Base-by-base conservation (phyloP, 2,888 invertebrate genomes). In the Netelia fuscicornis region DNA sequence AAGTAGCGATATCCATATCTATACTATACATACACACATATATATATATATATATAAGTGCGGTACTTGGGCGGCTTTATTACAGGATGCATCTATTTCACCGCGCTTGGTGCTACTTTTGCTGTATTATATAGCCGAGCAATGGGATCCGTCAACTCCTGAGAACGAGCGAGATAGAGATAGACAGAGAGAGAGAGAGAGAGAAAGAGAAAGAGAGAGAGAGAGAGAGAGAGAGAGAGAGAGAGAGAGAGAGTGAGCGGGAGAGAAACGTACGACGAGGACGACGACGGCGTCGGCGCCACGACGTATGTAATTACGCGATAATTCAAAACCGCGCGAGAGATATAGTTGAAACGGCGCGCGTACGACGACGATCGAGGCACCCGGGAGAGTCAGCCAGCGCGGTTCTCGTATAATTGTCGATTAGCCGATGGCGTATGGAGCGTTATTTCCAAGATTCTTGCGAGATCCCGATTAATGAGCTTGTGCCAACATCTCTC, bases 11-110 rank as follows among this genome's bases (percentile, higher is more conserved):
- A 56, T 11, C 37, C 2, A 62, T 13, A 42, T 20, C 20, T 60
- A 56, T 20, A 67, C 20, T 60, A 56, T 20, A 67, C 8, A n/a
- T 68, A 42, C 25, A 48, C 10, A 72, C 42, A 54, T 8, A 58
- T 11, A 23, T 67, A 42, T 56, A 54, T 8, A 58, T 11, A 23
- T 67, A 42, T 23, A 62, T 25, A 75, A 64, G 62, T 52, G 62
- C 25, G 58, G 56, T n/a, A 44, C 44, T 76, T 42, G 56, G 23
- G 76, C 72, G 80, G 84, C 77, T 88, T 91, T 90, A 91, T 89
- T 90, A 88, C 91, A 91, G 90, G 91, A 91, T 89, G 89, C 90
- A 88, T 90, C 87, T 89, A 87, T 90, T 91, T 89, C 88, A 86
- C 87, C 85, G 87, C 79, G 81, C 25, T 77, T 68, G 72, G 56